Evolutionary conservation across 1,140 invertebrate species (phyloP).

Genomic region (fruit fly (Drosophila melanogaster)): DNA sequence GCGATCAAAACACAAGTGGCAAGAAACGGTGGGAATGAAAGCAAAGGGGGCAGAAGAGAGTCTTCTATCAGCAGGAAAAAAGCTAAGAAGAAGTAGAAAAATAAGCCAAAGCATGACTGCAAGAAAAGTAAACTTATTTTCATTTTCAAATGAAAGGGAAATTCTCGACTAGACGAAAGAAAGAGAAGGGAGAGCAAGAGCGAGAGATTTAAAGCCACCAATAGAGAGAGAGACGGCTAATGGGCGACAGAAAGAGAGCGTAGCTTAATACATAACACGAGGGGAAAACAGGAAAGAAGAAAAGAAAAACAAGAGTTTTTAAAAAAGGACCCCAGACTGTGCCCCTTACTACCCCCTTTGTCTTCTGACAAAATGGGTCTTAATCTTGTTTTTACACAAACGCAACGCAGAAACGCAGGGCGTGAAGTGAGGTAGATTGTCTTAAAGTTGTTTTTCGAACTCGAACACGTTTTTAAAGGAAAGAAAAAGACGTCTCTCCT

Average conservation of each 20-base stretch:
- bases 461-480: conserved; percentile 63
- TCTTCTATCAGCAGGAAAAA: conserved; percentile 15
- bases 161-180: conserved; percentile 80
- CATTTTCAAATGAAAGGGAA: conserved; percentile 84
- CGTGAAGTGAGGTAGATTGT: conserved; percentile 32
- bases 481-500: conserved; percentile 2
- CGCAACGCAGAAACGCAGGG: background rate
- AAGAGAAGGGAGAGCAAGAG: background rate
- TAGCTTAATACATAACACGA: conserved; percentile 30
- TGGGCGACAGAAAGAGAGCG: conserved; percentile 29
- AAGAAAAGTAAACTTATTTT: conserved; percentile 83
- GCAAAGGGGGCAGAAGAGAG: background rate
- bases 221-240: conserved; percentile 1
- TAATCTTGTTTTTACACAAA: conserved; percentile 41
- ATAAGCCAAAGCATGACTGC: conserved; percentile 42
- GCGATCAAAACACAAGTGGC: conserved; percentile 32
- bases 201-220: background rate
- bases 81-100: conserved; percentile 11
- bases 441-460: conserved; percentile 59
- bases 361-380: conserved; percentile 14
- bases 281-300: conserved; percentile 13
- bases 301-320: conserved; percentile 15
- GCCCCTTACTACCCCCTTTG: background rate
- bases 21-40: conserved; percentile 13
- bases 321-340: conserved; percentile 18